Percentiles rank a stretch among this genome's conserved stretches.
These are phyloP conservation scores for Eupsittula cactorum DNA, from an alignment of 2,113 vertebrate genomes.

Conservation along the genomic window DNA sequence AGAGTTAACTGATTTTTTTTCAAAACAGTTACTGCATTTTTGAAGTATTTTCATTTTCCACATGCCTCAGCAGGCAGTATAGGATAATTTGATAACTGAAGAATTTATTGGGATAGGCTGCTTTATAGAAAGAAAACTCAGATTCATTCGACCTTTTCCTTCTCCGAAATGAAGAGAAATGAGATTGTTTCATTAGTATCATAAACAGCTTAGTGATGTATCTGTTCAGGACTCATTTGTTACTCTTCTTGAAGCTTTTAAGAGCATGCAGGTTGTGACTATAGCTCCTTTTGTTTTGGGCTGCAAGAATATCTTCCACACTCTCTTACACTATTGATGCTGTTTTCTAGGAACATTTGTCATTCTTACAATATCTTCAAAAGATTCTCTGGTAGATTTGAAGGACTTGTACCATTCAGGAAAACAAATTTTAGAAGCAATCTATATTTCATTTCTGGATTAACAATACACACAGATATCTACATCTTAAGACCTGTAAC, in stretches of 20 bases:
- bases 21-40: background rate
- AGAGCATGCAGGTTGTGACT: background rate
- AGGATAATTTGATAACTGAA: conserved; percentile 34
- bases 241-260: background rate
- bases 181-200: background rate
- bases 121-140: background rate
- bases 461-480: background rate
- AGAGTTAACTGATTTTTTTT: conserved; percentile 5
- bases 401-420: background rate
- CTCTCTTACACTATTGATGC: background rate
- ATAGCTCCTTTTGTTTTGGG: background rate
- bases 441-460: background rate
- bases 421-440: background rate
- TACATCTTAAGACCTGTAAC: background rate
- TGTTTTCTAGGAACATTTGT: background rate
- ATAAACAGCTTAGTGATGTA: background rate
- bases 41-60: background rate
- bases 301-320: background rate
- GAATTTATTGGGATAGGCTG: conserved; percentile 6
- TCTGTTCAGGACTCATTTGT: background rate
- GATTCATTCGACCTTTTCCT: background rate
- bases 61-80: conserved; percentile 17
- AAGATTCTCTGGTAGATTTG: background rate
- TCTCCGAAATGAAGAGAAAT: background rate
- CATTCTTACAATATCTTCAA: background rate